phyloP scores from a whole-genome alignment of 2,888 invertebrate species.

The Himalopsyche tibetana region DNA sequence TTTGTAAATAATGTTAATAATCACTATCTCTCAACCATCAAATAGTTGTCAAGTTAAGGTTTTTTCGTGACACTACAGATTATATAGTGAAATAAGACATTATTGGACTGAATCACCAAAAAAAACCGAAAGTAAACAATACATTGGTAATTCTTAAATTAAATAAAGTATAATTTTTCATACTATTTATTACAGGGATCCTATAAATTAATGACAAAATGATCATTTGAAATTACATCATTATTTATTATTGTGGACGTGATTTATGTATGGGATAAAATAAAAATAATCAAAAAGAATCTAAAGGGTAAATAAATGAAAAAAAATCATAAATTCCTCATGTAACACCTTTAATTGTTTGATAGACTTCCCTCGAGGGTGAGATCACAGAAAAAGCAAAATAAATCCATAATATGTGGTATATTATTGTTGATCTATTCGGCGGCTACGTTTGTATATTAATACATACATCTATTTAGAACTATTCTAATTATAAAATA shows the following conservation, averaged over 20 bases:
- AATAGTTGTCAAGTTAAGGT: too few relatives aligned
- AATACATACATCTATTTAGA: neutral
- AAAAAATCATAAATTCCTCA: conserved; percentile 46
- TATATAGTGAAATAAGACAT: neutral
- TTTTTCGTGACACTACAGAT: too few relatives aligned
- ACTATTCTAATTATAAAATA: conserved; percentile 37
- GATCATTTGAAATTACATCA: neutral
- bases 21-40: too few relatives aligned
- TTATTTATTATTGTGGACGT: neutral
- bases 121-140: too few relatives aligned
- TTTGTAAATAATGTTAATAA: too few relatives aligned
- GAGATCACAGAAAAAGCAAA: neutral
- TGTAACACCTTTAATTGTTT: conserved; percentile 15
- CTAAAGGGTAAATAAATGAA: conserved; percentile 21
- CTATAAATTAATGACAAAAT: neutral
- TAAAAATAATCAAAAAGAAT: conserved; percentile 51
- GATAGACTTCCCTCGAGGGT: conserved; percentile 1
- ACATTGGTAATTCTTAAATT: too few relatives aligned
- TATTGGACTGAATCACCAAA: neutral
- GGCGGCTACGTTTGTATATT: neutral
- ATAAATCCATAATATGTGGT: neutral
- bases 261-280: neutral
- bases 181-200: neutral
- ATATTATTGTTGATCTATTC: neutral
- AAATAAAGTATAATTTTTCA: neutral